phyloP scores from a whole-genome alignment of 2,888 invertebrate genomes.

The Girardia tigrina region DNA sequence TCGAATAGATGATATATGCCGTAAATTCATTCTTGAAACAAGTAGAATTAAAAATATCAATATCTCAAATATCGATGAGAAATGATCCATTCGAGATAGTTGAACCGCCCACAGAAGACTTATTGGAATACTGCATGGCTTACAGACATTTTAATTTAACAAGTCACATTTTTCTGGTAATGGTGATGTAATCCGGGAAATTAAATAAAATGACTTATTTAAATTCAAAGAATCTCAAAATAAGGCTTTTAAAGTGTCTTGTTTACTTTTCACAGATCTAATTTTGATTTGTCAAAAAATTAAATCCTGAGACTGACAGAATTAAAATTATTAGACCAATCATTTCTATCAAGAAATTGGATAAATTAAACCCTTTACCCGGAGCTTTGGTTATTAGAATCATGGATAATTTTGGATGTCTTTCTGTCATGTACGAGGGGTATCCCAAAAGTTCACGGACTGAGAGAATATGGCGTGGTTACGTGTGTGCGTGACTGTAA shows the following conservation, averaged over 20 bases:
- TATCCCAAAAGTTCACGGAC: too few relatives aligned
- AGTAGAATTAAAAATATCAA: conserved; percentile 19
- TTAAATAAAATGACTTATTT: not conserved
- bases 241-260: not conserved
- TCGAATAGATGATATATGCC: not conserved
- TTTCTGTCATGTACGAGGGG: too few relatives aligned
- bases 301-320: conserved; percentile 1
- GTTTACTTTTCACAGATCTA: not conserved
- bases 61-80: not conserved
- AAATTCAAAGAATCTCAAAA: not conserved
- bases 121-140: not conserved
- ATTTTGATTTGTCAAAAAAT: not conserved
- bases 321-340: conserved; percentile 4
- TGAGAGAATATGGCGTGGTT: too few relatives aligned
- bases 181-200: not conserved
- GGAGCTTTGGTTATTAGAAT: too few relatives aligned
- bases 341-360: not conserved
- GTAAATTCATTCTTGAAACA: conserved; percentile 2
- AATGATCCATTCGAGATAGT: not conserved
- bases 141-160: not conserved
- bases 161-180: not conserved
- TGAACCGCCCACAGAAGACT: not conserved
- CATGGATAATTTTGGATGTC: too few relatives aligned
- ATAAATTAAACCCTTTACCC: not conserved
- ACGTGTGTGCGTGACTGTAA: too few relatives aligned